phyloP scores from a whole-genome alignment of 2,888 invertebrate species.

The Nomada fabriciana region DNA sequence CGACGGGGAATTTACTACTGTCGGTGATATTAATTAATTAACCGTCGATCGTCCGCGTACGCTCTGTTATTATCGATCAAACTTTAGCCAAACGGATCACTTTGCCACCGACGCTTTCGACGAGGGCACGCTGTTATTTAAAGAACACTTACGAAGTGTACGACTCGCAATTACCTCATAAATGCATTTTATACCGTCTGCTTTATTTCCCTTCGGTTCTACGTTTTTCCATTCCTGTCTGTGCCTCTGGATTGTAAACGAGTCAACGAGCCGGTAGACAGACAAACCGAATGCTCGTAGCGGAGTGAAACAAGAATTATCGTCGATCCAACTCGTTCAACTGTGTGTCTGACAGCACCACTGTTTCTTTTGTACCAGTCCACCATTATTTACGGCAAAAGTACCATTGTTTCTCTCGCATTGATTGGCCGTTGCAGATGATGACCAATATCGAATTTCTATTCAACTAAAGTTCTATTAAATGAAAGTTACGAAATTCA shows the following conservation, averaged over 20 bases:
- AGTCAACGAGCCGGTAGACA: neutral
- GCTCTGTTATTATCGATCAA: neutral
- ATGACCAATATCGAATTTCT: neutral
- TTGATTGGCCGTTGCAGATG: neutral
- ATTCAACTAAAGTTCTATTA: neutral
- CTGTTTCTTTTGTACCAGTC: neutral
- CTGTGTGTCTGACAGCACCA: neutral
- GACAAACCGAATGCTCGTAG: neutral
- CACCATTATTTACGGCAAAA: constrained; percentile 10
- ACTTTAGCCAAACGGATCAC: neutral
- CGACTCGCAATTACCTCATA: constrained; percentile 21
- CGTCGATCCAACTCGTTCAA: neutral
- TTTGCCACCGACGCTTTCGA: neutral
- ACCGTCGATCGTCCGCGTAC: neutral
- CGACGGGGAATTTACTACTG: constrained; percentile 19
- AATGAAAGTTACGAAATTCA: neutral
- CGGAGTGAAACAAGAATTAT: constrained; percentile 23
- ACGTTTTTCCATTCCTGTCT: neutral
- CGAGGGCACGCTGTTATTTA: constrained; percentile 27
- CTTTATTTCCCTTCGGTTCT: neutral
- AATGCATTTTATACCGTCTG: constrained; percentile 16
- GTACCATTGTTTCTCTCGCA: constrained; percentile 1
- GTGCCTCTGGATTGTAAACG: constrained; percentile 3
- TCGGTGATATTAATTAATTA: constrained; percentile 20
- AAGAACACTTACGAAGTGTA: neutral